phyloP scores from a whole-genome alignment of 2,797 vertebrate genomes.

The Siniperca obscura region DNA sequence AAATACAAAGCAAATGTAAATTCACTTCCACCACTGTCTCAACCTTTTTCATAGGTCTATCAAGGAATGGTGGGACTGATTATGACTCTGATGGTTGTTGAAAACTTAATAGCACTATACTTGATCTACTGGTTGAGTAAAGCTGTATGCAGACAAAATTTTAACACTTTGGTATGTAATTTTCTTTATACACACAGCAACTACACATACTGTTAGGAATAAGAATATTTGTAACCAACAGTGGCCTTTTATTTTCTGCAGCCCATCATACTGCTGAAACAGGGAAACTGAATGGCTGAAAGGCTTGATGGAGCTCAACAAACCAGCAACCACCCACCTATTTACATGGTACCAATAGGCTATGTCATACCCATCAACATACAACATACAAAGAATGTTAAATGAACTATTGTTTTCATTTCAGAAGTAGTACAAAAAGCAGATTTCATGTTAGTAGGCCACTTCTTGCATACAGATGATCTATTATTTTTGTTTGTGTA shows the following conservation, averaged over 20 bases:
- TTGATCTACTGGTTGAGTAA: conserved; percentile 83
- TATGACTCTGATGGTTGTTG: conserved; percentile 55
- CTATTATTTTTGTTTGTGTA: not conserved
- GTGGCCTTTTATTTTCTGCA: conserved; percentile 45
- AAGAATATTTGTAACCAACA: not conserved
- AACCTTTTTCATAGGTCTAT: not conserved
- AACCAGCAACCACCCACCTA: not conserved
- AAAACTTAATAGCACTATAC: conserved; percentile 65
- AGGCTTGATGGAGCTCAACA: not conserved
- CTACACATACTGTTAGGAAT: not conserved
- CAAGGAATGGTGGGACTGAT: conserved; percentile 37
- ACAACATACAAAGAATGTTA: not conserved
- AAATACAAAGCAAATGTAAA: not conserved
- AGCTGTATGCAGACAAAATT: conserved; percentile 81
- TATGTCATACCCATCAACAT: not conserved
- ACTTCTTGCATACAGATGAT: not conserved
- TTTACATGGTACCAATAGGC: not conserved
- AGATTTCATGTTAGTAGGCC: not conserved
- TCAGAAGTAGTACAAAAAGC: not conserved
- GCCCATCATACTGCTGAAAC: conserved; percentile 82
- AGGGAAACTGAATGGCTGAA: conserved; percentile 52
- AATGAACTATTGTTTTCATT: not conserved
- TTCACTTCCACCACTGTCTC: not conserved
- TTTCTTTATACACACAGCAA: not conserved
- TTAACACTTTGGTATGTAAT: conserved; percentile 82